These are phyloP conservation scores for Bostrychus sinensis DNA, from an alignment of 2,113 vertebrate genomes.

Conservation along the genomic window DNA sequence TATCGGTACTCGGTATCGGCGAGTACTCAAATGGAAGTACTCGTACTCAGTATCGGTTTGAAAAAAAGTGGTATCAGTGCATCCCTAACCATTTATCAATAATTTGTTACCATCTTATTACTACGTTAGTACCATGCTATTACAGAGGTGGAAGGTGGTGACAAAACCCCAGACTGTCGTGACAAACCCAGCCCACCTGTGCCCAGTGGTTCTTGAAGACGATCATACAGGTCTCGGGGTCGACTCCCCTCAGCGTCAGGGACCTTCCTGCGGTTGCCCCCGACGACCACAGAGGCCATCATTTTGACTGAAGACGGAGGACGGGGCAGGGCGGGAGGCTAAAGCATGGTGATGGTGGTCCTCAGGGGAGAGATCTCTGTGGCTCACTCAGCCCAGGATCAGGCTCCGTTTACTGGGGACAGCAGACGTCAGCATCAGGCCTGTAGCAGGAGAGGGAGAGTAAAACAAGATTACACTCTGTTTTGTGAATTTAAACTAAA, in stretches of 20 bases:
- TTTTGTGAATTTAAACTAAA: background rate
- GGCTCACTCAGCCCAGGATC: constrained; percentile 19
- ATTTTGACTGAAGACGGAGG: constrained; percentile 50
- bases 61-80: too few species aligned
- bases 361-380: constrained; percentile 5
- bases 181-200: constrained; percentile 79
- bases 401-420: constrained; percentile 3
- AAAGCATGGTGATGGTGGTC: constrained; percentile 46
- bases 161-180: too few species aligned
- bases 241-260: constrained; percentile 87
- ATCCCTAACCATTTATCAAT: too few species aligned
- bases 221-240: constrained; percentile 98
- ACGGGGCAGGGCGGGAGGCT: constrained; percentile 41
- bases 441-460: constrained; percentile 24
- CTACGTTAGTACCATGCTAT: too few species aligned
- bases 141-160: too few species aligned
- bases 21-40: too few species aligned
- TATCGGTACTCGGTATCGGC: too few species aligned
- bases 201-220: constrained; percentile 98
- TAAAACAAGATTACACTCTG: background rate
- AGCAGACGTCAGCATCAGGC: background rate
- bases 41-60: too few species aligned
- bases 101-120: too few species aligned
- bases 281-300: constrained; percentile 86
- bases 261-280: constrained; percentile 80